These are phyloP conservation scores for Cyrtorhinus lividipennis DNA, from an alignment of 1,140 invertebrate species.

Conservation along the genomic window DNA sequence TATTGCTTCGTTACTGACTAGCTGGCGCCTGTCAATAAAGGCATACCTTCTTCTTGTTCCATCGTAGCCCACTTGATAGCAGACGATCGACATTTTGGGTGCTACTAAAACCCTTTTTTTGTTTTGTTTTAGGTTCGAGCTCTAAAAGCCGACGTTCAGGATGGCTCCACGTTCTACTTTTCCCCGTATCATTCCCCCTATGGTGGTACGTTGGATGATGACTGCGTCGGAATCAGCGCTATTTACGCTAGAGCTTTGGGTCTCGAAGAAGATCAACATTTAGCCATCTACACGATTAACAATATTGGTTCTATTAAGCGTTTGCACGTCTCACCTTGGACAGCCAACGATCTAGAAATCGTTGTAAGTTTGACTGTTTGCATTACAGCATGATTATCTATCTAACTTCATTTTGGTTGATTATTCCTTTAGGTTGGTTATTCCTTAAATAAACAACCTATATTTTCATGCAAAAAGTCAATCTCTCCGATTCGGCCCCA, in stretches of 20 bases:
- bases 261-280: conserved; percentile 24
- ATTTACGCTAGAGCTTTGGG: conserved; percentile 24
- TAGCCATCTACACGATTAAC: conserved; percentile 19
- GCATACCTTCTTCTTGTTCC: too few relatives aligned
- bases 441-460: too few relatives aligned
- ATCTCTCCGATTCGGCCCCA: too few relatives aligned
- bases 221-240: conserved; percentile 24
- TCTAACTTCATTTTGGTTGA: too few relatives aligned
- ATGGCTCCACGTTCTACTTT: conserved; percentile 19
- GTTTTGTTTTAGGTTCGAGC: conserved; percentile 16
- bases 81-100: too few relatives aligned
- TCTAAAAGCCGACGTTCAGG: conserved; percentile 17
- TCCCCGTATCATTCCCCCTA: conserved; percentile 18
- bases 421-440: too few relatives aligned
- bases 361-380: conserved; percentile 27
- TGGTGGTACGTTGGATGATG: neutral
- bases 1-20: too few relatives aligned
- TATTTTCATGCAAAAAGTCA: too few relatives aligned
- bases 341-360: conserved; percentile 36
- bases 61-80: too few relatives aligned
- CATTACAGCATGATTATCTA: neutral
- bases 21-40: too few relatives aligned
- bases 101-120: too few relatives aligned
- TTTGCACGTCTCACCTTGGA: conserved; percentile 27
- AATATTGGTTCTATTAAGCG: conserved; percentile 20